A percentile compares a stretch with the other conserved stretches of the same genome.
These are phyloP conservation scores for Aporophyla lueneburgensis DNA, from an alignment of 2,888 invertebrate genomes.

Conservation along the genomic window DNA sequence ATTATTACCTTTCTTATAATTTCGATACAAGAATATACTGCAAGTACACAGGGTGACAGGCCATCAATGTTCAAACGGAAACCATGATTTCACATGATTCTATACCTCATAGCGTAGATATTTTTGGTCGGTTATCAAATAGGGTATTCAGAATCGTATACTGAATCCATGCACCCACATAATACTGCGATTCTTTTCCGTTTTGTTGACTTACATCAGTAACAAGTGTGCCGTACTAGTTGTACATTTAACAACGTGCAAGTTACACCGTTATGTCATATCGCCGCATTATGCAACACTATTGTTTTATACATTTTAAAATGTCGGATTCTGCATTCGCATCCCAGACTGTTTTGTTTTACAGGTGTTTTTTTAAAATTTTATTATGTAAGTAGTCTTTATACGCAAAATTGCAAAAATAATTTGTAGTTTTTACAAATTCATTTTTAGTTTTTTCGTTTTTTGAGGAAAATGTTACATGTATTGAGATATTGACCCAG, in stretches of 20 bases:
- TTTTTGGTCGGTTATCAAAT: no score
- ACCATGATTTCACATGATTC: no score
- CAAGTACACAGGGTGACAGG: not conserved
- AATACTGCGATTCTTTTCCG: conserved; percentile 30
- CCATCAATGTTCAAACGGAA: no score
- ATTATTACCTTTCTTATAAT: not conserved
- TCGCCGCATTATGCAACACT: conserved; percentile 58
- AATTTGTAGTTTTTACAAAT: not conserved
- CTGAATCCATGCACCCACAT: not conserved
- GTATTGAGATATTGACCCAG: conserved; percentile 17
- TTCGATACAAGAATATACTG: not conserved
- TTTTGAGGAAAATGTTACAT: not conserved
- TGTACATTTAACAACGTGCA: conserved; percentile 38
- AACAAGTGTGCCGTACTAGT: conserved; percentile 32
- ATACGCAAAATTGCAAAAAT: not conserved
- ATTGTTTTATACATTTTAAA: conserved; percentile 60
- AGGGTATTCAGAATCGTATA: no score
- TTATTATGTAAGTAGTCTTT: conserved; percentile 23
- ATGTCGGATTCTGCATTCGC: conserved; percentile 36
- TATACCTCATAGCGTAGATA: no score
- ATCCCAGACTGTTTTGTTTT: conserved; percentile 56
- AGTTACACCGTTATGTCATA: conserved; percentile 58
- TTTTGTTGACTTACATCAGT: conserved; percentile 14
- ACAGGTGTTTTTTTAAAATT: not conserved
- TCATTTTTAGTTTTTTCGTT: not conserved